Percentiles rank a stretch among this genome's conserved stretches.
Conservation (phyloP, 1,140 invertebrate species). For the Euwallacea similis region DNA sequence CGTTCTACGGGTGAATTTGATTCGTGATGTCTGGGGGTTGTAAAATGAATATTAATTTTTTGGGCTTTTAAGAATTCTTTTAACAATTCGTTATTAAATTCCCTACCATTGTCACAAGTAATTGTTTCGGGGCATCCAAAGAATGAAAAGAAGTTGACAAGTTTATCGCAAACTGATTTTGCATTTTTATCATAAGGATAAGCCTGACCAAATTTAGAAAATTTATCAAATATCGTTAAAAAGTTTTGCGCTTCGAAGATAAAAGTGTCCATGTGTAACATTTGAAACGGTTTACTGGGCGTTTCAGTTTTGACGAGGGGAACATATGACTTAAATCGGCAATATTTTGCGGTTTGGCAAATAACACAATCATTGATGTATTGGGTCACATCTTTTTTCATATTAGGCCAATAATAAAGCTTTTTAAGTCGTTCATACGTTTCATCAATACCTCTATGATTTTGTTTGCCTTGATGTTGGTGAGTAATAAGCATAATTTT, state of each 20-base stretch:
- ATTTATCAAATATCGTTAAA: constrained; percentile 35
- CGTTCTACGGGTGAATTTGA: constrained; percentile 19
- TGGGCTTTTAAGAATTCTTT: constrained; percentile 7
- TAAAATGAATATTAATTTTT: constrained; percentile 30
- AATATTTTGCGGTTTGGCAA: constrained; percentile 17
- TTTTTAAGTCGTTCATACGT: too few relatives aligned
- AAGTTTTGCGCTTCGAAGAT: constrained; percentile 25
- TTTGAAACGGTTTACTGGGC: constrained; percentile 35
- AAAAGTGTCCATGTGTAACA: constrained; percentile 34
- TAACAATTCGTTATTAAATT: constrained; percentile 41
- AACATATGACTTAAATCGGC: constrained; percentile 14
- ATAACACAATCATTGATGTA: constrained; percentile 17
- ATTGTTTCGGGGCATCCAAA: constrained; percentile 37
- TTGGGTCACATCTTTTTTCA: constrained; percentile 16
- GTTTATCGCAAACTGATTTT: constrained; percentile 23
- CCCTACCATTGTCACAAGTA: constrained; percentile 37
- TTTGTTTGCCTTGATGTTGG: too few relatives aligned
- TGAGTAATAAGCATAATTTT: too few relatives aligned
- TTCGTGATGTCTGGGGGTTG: constrained; percentile 45
- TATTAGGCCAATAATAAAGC: constrained; percentile 13
- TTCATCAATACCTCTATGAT: too few relatives aligned
- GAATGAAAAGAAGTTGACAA: constrained; percentile 36
- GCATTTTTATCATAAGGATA: constrained; percentile 17
- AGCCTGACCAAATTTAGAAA: constrained; percentile 37
- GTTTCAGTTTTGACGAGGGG: constrained; percentile 22